These are phyloP conservation scores for Heliconius ismenius DNA, from an alignment of 2,888 invertebrate species.

Conservation along the genomic window DNA sequence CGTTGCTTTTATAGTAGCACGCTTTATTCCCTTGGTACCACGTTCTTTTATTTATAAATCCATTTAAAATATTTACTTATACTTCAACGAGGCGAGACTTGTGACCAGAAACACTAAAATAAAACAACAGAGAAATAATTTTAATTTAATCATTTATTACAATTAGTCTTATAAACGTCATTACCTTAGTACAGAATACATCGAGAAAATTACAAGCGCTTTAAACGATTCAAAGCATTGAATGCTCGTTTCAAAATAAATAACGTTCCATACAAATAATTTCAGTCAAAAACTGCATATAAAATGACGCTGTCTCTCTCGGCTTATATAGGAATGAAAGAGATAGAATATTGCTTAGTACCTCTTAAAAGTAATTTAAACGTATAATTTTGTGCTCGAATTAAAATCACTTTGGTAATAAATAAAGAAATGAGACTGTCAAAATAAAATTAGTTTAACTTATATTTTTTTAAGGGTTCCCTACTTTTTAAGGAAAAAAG, in stretches of 20 bases:
- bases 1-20: too few relatives aligned
- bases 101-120: neutral
- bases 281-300: conserved; percentile 25
- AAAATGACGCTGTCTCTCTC: conserved; percentile 20
- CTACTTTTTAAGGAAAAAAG: too few relatives aligned
- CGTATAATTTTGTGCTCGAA: neutral
- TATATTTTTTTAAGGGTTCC: neutral
- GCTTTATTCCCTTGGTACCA: too few relatives aligned
- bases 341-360: conserved; percentile 10
- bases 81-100: too few relatives aligned
- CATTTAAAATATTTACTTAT: too few relatives aligned
- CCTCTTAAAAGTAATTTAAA: neutral
- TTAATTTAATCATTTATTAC: conserved; percentile 42
- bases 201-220: conserved; percentile 56
- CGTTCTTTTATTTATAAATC: too few relatives aligned
- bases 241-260: conserved; percentile 59
- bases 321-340: conserved; percentile 38
- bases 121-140: conserved; percentile 39
- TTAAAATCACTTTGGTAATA: neutral
- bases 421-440: neutral
- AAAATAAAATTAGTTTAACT: neutral
- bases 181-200: conserved; percentile 66
- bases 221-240: conserved; percentile 59
- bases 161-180: conserved; percentile 76
- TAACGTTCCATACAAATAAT: conserved; percentile 26